phyloP scores from a whole-genome alignment of 2,113 vertebrate species.

The Hyperopisus bebe region DNA sequence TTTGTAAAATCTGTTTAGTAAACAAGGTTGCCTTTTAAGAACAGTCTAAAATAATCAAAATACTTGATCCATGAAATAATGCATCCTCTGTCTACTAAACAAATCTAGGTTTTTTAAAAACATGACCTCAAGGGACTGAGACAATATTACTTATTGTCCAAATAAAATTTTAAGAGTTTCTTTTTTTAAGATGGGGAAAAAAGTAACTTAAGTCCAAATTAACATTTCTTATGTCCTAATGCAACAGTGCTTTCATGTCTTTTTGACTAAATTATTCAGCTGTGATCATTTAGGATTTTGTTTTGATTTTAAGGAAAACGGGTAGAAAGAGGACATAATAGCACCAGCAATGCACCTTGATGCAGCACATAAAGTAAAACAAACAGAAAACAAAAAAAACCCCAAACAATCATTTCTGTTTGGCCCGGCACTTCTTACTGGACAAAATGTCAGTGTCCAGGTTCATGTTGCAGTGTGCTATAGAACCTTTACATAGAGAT shows the following conservation, averaged over 20 bases:
- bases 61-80: constrained; percentile 8
- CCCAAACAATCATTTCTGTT: constrained; percentile 74
- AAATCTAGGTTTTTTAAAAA: constrained; percentile 9
- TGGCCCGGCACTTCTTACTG: constrained; percentile 84
- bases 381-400: constrained; percentile 41
- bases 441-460: constrained; percentile 78
- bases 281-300: constrained; percentile 8
- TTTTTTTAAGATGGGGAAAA: neutral
- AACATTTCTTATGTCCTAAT: neutral
- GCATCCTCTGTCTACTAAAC: neutral
- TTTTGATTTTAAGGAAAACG: constrained; percentile 21
- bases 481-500: constrained; percentile 50
- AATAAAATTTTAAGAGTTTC: neutral
- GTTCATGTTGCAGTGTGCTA: constrained; percentile 78
- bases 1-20: constrained; percentile 46
- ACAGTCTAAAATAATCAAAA: constrained; percentile 16
- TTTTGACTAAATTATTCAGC: neutral
- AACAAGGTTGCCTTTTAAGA: constrained; percentile 23
- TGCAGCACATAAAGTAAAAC: constrained; percentile 64
- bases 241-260: neutral
- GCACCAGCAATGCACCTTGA: constrained; percentile 33
- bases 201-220: neutral
- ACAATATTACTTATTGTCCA: neutral
- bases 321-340: constrained; percentile 29
- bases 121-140: constrained; percentile 7